Base-by-base conservation (phyloP, 2,888 invertebrate genomes). In the Ptychoptera albimana region DNA sequence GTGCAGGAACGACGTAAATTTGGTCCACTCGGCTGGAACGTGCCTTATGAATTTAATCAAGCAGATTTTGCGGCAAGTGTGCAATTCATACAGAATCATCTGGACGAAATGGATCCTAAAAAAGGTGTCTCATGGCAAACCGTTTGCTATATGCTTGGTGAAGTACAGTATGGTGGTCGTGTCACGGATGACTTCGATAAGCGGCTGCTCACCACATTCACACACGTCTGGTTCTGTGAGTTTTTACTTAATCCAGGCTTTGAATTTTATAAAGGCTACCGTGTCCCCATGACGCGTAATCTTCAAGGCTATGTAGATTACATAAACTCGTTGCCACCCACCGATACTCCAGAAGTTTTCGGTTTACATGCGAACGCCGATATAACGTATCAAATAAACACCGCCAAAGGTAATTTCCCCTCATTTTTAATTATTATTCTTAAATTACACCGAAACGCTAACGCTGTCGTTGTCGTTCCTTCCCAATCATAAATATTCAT, bases 111-210 rank as follows among this genome's bases (percentile, higher is more conserved):
- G 72, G 94, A 96, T 63, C 88, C 91, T 0, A 94, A 93, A 60
- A 91, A 91, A 69, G 93, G 93, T 15, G 88, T 96, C 48, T 93
- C 93, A 0, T 96, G 94, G 94, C 88, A 88, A 14, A 96, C 94
- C 0, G 82, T 96, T 9, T 89, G 93, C 60, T 96, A 94, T 60
- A 96, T 96, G 94, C 77, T 94, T 32, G 93, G 94, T 31, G 94
- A 96, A 67, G 86, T 84, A 3, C 75, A 77, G 54, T 81, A 81
- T 52, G 89, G 89, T 11, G 94, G 94, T 4, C 71, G 94, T 52
- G 94, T 96, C 0, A 96, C 96, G 0, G 96, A 96, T 58, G 94
- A 96, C 61, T 96, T 92, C 59, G 96, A 96, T 66, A 94, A 94
- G 64, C 75, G 93, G 31, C 70, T 96, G 15, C 67, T 96, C 36